Conservation (phyloP, 2,113 vertebrate species). For the Oreochromis tanganicae region DNA sequence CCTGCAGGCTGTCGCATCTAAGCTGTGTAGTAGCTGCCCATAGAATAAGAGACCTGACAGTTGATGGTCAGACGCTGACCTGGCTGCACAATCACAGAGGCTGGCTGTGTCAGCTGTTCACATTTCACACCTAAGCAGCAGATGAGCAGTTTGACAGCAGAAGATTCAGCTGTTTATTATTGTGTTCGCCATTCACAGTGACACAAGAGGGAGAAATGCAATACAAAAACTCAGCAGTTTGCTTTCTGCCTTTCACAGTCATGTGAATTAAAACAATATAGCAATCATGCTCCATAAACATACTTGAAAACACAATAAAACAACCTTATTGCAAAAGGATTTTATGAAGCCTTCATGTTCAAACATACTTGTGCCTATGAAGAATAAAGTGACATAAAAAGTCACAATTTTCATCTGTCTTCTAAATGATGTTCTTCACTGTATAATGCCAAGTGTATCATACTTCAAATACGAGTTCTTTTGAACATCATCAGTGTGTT, state of each 20-base stretch:
- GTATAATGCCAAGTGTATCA: background rate
- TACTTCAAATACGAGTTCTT: background rate
- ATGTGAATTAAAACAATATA: background rate
- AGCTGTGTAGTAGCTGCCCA: no score
- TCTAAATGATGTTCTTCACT: background rate
- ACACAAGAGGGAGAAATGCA: background rate
- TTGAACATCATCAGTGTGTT: no score
- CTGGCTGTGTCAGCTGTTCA: no score
- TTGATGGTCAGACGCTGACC: no score
- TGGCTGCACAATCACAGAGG: no score
- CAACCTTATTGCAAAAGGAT: background rate
- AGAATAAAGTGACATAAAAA: background rate
- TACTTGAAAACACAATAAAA: background rate
- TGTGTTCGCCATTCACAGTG: background rate
- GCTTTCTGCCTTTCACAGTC: background rate
- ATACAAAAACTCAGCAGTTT: fast-evolving
- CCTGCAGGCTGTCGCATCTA: no score
- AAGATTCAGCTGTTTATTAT: background rate
- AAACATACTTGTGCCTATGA: background rate
- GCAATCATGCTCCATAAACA: background rate
- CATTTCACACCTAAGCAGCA: no score
- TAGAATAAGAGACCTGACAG: no score
- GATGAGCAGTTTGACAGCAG: background rate
- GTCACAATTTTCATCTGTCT: background rate
- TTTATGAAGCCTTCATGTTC: background rate